phyloP scores from a whole-genome alignment of 2,797 vertebrate species.

The Allochrocebus solatus region DNA sequence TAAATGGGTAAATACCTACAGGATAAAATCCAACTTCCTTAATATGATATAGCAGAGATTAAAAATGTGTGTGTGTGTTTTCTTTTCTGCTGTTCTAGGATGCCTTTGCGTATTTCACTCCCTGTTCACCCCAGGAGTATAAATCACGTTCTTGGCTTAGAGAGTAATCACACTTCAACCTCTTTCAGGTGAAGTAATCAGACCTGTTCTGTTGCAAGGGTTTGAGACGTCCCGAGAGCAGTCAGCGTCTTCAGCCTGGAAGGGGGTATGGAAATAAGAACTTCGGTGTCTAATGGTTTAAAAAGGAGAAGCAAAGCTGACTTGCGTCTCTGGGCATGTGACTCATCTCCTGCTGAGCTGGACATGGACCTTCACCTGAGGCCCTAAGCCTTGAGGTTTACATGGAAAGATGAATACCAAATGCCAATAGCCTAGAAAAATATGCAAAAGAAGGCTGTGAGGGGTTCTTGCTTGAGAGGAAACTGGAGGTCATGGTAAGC shows the following conservation, averaged over 20 bases:
- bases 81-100: neutral
- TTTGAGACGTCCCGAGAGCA: neutral
- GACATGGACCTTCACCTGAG: neutral
- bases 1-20: slow-evolving; percentile 36
- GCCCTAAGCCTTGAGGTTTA: neutral
- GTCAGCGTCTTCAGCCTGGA: neutral
- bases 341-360: neutral
- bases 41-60: slow-evolving; percentile 33
- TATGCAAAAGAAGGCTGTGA: neutral
- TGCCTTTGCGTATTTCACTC: neutral
- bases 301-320: neutral
- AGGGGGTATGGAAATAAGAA: neutral
- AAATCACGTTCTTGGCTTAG: neutral
- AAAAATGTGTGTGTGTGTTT: neutral
- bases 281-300: neutral
- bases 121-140: neutral
- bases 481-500: neutral
- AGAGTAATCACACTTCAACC: neutral
- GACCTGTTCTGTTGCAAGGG: neutral
- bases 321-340: neutral
- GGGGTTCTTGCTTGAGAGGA: neutral
- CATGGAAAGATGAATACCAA: neutral
- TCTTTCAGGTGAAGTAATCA: neutral
- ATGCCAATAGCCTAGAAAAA: neutral
- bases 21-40: slow-evolving; percentile 53